Evolutionary conservation across 1,140 invertebrate species (phyloP), one percentile per base, ranked within the genome.

Genomic region (Polyergus mexicanus): DNA sequence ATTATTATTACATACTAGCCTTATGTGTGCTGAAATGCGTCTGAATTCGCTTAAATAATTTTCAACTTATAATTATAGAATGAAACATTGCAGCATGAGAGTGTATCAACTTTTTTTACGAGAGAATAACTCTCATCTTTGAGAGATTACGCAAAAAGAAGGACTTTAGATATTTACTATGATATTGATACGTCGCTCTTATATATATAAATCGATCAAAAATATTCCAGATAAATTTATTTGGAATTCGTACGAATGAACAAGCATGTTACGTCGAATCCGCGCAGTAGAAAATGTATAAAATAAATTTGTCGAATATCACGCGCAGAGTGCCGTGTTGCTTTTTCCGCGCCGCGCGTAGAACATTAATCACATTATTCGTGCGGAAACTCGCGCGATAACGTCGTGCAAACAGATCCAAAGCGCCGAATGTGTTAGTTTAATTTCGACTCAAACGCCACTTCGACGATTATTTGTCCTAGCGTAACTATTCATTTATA

Each of bases 361-460:
- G 68, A 62, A 74, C 78, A 84, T 84, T 84, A 84, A 84, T 84
- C 81, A 77, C 81, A 84, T 84, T 77, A 84, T 84, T 77, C 69
- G 78, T 69, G 78, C 47, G 68, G 56, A 72, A 83, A 83, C 78
- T 60, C 78, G 28, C 38, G 78, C 69, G 78, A 74, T 83, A 83
- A 83, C 68, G 78, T 66, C 54, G 28, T n/a, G 38, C 68, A 83
- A 74, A 83, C 78, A 83, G 54, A 83, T 74, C 54, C 41, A 69
- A 83, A 83, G 38, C 56, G n/a, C 54, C 76, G n/a, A 80, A 83
- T 60, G 68, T 74, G 78, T 83, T 83, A 83, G 78, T 83, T 83
- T 74, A 74, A 83, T 83, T 83, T 74, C 54, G 72, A 72, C 68
- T 83, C 78, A 74, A 83, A 83, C 38, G 68, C 11, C 54, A 83